Conservation (phyloP, 2,113 vertebrate genomes). For the Archilochus colubris region DNA sequence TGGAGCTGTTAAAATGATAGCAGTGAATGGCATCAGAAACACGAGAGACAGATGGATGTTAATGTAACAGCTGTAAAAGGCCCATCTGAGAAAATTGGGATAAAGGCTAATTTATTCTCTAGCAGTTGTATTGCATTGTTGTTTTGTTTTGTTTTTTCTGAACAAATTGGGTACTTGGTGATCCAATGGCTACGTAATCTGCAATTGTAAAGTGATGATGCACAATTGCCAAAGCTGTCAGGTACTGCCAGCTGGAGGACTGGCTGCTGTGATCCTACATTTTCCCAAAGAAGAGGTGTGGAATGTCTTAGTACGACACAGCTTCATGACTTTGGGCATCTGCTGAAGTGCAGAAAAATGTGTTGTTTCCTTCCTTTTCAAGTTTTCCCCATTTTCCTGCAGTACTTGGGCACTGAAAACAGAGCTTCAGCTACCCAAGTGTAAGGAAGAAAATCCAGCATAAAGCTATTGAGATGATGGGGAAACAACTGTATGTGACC, state of each 20-base stretch:
- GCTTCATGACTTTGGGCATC: neutral
- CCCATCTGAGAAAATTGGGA: neutral
- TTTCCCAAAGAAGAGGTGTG: neutral
- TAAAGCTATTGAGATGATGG: rapidly evolving
- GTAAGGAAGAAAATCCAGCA: neutral
- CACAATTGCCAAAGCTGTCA: constrained; percentile 7
- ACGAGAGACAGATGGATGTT: constrained; percentile 24
- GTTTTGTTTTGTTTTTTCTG: neutral
- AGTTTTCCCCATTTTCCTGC: neutral
- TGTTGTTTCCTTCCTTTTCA: neutral
- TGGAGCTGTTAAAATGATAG: constrained; percentile 1
- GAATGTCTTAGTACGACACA: neutral
- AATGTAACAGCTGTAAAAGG: constrained; percentile 53
- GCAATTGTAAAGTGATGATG: constrained; percentile 35
- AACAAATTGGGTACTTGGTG: constrained; percentile 9
- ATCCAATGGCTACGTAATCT: neutral
- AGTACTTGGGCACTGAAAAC: neutral
- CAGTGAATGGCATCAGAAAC: constrained; percentile 26
- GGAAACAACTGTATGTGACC: neutral
- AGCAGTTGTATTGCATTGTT: constrained; percentile 21
- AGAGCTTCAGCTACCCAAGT: neutral
- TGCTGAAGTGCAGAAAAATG: neutral
- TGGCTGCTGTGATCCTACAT: neutral
- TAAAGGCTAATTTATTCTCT: constrained; percentile 49
- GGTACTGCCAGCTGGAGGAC: constrained; percentile 32